phyloP scores from a whole-genome alignment of 2,888 invertebrate genomes.

The Melanchra persicariae region DNA sequence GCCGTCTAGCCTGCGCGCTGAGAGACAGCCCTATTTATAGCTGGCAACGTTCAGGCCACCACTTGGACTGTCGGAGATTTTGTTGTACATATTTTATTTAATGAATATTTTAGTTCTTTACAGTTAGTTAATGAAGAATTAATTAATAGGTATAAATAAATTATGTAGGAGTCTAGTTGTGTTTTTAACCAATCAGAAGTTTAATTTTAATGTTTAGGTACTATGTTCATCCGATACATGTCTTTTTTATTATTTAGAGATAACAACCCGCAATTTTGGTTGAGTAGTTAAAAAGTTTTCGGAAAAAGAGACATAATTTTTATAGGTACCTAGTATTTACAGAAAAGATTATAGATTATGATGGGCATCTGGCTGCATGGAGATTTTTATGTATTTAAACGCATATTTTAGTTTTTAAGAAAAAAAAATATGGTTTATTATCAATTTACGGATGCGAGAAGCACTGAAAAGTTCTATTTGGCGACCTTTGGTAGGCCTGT shows the following conservation, averaged over 20 bases:
- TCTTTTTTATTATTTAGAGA: too few relatives aligned
- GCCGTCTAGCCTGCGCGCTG: conserved; percentile 25
- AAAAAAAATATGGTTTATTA: too few relatives aligned
- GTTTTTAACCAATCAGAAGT: neutral
- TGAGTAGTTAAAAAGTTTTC: too few relatives aligned
- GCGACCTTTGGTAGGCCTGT: neutral
- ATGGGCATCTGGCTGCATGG: neutral
- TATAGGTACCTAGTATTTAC: too few relatives aligned
- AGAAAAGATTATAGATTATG: too few relatives aligned
- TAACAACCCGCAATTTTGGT: too few relatives aligned
- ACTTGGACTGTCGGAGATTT: conserved; percentile 9
- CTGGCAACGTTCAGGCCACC: neutral
- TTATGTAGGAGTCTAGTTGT: too few relatives aligned
- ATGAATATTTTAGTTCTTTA: conserved; percentile 6
- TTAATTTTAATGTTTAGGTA: neutral
- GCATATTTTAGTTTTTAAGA: neutral
- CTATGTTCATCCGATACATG: neutral
- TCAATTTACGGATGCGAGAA: neutral
- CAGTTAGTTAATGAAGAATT: neutral
- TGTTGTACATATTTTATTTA: neutral
- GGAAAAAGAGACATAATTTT: too few relatives aligned
- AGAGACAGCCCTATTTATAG: conserved; percentile 60
- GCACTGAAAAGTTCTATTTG: neutral
- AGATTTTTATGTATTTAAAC: neutral
- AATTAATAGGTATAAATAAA: too few relatives aligned